phyloP scores from a whole-genome alignment of 35 echinoderm and acorn worm species.

The Lytechinus variegatus region DNA sequence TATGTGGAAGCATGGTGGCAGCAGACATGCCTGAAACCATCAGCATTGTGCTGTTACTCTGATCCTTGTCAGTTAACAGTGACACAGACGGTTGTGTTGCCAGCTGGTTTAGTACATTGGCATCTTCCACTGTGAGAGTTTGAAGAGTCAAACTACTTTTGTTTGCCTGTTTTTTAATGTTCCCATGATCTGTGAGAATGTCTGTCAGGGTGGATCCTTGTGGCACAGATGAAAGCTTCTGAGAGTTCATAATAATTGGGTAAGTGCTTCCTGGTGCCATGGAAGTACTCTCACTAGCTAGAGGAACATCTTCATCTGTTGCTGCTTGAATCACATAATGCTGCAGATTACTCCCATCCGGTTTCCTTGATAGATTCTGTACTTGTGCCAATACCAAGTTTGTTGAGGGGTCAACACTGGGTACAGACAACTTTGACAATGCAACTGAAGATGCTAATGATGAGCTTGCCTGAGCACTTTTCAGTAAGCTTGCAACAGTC shows the following conservation, averaged over 20 bases:
- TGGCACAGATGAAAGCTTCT: not conserved
- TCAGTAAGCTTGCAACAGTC: conserved; percentile 28
- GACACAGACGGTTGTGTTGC: conserved; percentile 25
- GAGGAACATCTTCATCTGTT: not conserved
- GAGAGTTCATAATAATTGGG: not conserved
- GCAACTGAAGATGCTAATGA: conserved; percentile 33
- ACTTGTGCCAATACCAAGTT: conserved; percentile 28
- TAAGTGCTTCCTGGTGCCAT: not conserved
- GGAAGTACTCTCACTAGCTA: not conserved
- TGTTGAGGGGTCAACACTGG: conserved; percentile 12
- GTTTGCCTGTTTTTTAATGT: not conserved
- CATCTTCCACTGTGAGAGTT: not conserved
- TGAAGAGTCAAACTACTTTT: not conserved
- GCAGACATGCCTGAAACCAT: conserved; percentile 74
- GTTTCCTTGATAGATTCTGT: not conserved
- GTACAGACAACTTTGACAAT: not conserved
- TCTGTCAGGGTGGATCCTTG: not conserved
- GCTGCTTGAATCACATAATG: conserved; percentile 5
- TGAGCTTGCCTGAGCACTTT: conserved; percentile 10
- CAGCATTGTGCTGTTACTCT: conserved; percentile 49
- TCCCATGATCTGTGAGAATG: not conserved
- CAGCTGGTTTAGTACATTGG: not conserved
- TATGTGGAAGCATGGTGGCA: conserved; percentile 65
- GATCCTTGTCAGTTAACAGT: not conserved
- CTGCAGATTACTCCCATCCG: not conserved